phyloP scores from a whole-genome alignment of 2,888 invertebrate species.

The Therioaphis trifolii region DNA sequence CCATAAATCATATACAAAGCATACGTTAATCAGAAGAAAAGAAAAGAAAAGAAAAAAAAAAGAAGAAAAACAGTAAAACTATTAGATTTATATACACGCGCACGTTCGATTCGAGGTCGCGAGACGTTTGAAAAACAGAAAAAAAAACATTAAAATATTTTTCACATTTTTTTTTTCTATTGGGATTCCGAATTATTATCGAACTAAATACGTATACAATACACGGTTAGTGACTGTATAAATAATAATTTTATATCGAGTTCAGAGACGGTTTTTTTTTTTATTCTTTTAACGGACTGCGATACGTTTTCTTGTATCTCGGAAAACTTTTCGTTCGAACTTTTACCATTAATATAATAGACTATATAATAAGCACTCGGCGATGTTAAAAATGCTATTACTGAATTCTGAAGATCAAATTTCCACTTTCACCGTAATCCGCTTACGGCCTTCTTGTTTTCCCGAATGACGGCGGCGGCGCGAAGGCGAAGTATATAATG shows the following conservation, averaged over 20 bases:
- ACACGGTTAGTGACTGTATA: too few species aligned
- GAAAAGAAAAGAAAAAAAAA: too few species aligned
- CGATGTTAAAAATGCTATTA: not conserved
- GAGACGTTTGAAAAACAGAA: not conserved
- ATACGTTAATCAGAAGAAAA: not conserved
- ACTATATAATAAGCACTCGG: too few species aligned
- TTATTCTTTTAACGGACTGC: not conserved
- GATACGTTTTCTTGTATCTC: not conserved
- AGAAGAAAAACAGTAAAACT: not conserved
- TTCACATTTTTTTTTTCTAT: not conserved
- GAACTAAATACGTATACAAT: not conserved
- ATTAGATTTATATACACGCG: not conserved
- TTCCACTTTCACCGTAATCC: constrained; percentile 10
- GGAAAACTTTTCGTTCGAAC: not conserved
- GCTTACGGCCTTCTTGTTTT: constrained; percentile 7
- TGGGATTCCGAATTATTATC: not conserved
- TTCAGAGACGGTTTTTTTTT: not conserved
- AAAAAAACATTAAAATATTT: not conserved
- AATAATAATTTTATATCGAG: too few species aligned
- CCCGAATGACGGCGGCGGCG: not conserved
- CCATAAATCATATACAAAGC: not conserved
- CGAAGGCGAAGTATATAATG: not conserved
- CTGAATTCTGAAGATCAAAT: not conserved
- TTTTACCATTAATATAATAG: not conserved
- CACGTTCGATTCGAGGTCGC: too few species aligned